Evolutionary conservation across 2,888 invertebrate species (phyloP), one percentile per base, ranked within the genome.

Genomic region (Luperina testacea): DNA sequence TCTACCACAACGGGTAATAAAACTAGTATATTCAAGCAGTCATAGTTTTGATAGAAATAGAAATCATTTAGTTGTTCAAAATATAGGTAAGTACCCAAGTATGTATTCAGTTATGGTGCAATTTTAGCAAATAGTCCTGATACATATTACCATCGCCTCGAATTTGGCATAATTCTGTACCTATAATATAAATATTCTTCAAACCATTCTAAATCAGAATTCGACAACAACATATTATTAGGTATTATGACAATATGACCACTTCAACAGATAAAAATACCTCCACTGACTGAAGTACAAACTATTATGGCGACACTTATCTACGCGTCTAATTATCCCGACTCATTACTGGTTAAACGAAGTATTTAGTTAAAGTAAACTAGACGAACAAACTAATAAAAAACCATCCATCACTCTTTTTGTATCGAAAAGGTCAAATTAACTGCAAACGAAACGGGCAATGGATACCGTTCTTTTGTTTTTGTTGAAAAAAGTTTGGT

Each of bases 291-390:
- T 75, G 64, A 78, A 64, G 69, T 61, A 83, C 48, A 83, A 78
- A 83, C 79, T 75, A 85, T 82, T 78, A 83, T 83, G 80, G 83
- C 76, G 64, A 77, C 82, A 69, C 68, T 88, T 87, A 90, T 87
- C 89, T 84, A 64, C 80, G 17, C 72, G 64, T 78, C 88, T 89
- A 91, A 91, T 89, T 88, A 86, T 84, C 77, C 38, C 83, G 77
- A 88, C 89, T 85, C 87, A 90, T 91, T 90, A 91, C 79, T 77
- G 71, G 70, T 79, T 67, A 68, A 80, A 81, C 38, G 8, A 67
- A 61, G 0, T 42, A 51, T 72, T 72, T 63, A 53, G 24, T 64
- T n/a, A 51, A 45, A 59, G 9, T 42, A 61, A 57, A 51, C 7
- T 13, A 42, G 9, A 65, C 38, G 59, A 67, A 45, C 2, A 15